Conservation (phyloP, 2,113 vertebrate genomes). For the Emydura subglobosa region DNA sequence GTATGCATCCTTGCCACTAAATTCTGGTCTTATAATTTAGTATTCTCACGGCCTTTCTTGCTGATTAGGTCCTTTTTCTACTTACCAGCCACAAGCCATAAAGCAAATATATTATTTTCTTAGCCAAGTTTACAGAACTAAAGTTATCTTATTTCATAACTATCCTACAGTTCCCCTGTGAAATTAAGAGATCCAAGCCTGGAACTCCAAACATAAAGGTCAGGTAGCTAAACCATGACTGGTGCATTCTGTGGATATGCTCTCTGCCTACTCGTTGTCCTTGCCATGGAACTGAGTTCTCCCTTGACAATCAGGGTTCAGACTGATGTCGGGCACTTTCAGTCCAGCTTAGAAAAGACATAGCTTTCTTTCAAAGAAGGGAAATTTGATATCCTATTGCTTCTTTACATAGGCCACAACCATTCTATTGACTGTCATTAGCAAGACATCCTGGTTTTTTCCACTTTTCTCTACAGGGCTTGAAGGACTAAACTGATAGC, state of each 20-base stretch:
- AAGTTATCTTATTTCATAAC: background rate
- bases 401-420: background rate
- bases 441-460: background rate
- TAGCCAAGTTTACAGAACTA: too few relatives aligned
- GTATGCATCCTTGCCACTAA: background rate
- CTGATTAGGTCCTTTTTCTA: too few relatives aligned
- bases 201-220: slow-evolving; percentile 38
- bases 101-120: background rate
- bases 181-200: background rate
- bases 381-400: background rate
- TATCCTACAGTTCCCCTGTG: background rate
- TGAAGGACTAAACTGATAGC: background rate
- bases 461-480: background rate
- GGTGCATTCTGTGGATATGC: background rate
- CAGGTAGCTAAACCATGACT: slow-evolving; percentile 7
- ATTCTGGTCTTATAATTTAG: too few relatives aligned
- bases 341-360: background rate
- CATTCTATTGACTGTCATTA: background rate
- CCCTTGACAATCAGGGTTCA: background rate
- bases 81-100: too few relatives aligned
- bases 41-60: too few relatives aligned
- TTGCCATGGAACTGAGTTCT: background rate
- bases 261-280: background rate
- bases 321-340: background rate
- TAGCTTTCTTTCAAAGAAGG: background rate